These are phyloP conservation scores for Dufourea novaeangliae DNA, from an alignment of 1,140 invertebrate species.

Conservation along the genomic window DNA sequence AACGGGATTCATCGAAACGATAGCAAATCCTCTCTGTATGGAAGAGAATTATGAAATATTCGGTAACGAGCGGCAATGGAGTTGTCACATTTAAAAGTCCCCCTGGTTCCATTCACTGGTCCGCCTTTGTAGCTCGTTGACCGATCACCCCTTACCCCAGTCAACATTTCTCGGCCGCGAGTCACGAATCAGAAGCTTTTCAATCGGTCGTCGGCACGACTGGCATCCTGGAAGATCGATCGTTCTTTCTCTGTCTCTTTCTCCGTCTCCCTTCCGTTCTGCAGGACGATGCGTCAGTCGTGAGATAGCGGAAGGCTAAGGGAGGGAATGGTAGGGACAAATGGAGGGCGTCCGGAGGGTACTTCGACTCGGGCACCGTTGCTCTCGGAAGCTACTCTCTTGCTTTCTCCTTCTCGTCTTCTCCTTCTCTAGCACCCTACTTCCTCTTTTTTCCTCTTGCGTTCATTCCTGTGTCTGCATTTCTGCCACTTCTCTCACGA, in stretches of 20 bases:
- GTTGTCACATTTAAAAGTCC: conserved; percentile 28
- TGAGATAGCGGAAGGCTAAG: conserved; percentile 59
- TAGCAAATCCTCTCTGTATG: background rate
- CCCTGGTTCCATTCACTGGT: conserved; percentile 1
- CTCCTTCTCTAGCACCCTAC: conserved; percentile 22
- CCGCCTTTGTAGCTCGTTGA: conserved; percentile 23
- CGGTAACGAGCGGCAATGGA: conserved; percentile 13
- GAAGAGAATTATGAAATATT: conserved; percentile 1
- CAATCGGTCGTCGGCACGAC: conserved; percentile 62
- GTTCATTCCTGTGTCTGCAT: conserved; percentile 40
- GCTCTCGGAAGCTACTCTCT: conserved; percentile 59
- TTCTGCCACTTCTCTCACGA: conserved; percentile 8
- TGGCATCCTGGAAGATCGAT: conserved; percentile 66
- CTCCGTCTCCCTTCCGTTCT: conserved; percentile 36
- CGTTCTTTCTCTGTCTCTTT: conserved; percentile 44
- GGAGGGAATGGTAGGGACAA: conserved; percentile 62
- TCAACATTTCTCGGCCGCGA: conserved; percentile 57
- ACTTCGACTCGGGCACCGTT: conserved; percentile 61
- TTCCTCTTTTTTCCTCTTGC: background rate
- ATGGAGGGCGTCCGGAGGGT: conserved; percentile 66
- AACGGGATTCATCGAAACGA: no score
- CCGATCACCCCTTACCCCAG: conserved; percentile 4
- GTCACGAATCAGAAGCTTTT: conserved; percentile 67
- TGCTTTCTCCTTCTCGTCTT: conserved; percentile 18
- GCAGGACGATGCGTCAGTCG: conserved; percentile 61